Conservation (phyloP, 2,797 vertebrate species). For the Oreochromis grahami region DNA sequence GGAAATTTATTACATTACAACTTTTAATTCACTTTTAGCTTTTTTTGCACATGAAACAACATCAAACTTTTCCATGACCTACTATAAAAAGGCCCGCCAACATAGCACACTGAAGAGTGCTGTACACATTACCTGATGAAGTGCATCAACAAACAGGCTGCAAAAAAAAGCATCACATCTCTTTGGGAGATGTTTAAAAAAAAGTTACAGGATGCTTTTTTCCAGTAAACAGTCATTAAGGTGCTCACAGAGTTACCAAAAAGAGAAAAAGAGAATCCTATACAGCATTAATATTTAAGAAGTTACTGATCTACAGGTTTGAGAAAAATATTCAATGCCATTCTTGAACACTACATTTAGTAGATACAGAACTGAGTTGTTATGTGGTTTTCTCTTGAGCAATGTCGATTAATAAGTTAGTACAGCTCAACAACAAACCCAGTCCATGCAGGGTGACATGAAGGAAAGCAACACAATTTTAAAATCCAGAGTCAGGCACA, state of each 20-base stretch:
- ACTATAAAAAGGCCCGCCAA: constrained; percentile 25
- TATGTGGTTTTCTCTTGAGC: not conserved
- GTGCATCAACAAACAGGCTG: not conserved
- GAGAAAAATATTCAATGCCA: not conserved
- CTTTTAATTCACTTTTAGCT: not conserved
- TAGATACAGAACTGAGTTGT: not conserved
- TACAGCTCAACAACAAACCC: not conserved
- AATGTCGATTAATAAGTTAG: not conserved
- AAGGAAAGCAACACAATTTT: not conserved
- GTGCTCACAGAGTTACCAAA: not conserved
- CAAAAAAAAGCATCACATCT: not conserved
- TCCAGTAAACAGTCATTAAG: not conserved
- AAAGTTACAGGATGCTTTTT: not conserved
- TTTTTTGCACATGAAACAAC: not conserved
- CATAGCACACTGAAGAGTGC: not conserved
- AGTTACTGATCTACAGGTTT: not conserved
- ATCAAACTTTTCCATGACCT: not conserved
- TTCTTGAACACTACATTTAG: not conserved
- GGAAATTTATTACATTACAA: not conserved
- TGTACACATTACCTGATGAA: not conserved
- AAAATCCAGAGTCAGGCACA: not conserved
- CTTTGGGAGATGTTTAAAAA: not conserved
- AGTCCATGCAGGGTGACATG: not conserved
- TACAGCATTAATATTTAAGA: not conserved
- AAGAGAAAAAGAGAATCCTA: not conserved